Evolutionary conservation across 1,140 invertebrate species (phyloP).

Genomic region (Neodiprion pinetum): DNA sequence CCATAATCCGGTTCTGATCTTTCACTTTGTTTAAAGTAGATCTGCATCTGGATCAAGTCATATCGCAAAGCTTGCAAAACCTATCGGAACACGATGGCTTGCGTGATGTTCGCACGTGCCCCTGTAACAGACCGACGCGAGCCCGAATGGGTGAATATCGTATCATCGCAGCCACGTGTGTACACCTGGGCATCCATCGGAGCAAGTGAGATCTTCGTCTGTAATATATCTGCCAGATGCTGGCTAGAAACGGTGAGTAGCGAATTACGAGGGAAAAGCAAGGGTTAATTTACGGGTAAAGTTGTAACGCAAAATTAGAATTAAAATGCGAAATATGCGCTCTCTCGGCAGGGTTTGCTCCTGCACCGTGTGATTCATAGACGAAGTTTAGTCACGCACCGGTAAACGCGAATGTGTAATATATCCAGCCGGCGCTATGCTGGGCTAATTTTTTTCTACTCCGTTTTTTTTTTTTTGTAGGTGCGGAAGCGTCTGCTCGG

Average conservation of each 20-base stretch:
- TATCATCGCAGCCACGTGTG: not conserved
- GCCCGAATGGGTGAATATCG: not conserved
- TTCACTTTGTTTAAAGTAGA: no score
- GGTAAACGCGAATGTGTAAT: not conserved
- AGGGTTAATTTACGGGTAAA: constrained; percentile 14
- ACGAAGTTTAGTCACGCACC: constrained; percentile 15
- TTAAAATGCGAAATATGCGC: constrained; percentile 14
- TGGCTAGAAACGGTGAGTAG: not conserved
- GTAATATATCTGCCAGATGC: not conserved
- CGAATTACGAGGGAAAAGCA: not conserved
- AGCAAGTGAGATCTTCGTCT: no score
- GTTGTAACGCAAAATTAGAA: constrained; percentile 13
- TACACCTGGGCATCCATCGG: not conserved
- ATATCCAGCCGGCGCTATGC: not conserved
- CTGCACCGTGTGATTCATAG: constrained; percentile 5
- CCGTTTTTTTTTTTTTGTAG: no score
- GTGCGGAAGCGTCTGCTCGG: no score
- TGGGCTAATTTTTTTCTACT: no score
- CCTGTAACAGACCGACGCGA: not conserved
- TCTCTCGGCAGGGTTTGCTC: not conserved
- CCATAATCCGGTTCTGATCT: no score
- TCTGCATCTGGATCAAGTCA: no score
- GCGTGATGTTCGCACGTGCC: no score
- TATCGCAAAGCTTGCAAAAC: no score
- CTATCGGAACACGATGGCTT: no score